phyloP scores from a whole-genome alignment of 2,888 invertebrate species.

The Acleris sparsana region DNA sequence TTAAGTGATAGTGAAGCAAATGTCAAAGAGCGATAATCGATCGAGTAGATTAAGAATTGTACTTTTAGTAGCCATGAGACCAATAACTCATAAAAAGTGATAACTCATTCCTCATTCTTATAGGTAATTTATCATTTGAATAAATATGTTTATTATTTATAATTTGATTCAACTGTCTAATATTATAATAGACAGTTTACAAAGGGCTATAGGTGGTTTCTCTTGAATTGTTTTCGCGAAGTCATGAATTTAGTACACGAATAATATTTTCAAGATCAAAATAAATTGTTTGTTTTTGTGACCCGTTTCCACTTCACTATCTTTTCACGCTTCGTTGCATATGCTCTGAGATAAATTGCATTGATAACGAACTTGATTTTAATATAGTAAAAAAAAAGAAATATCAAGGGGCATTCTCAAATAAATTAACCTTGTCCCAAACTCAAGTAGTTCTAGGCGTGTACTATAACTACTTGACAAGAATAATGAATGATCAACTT shows the following conservation, averaged over 20 bases:
- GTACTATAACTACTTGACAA: too few relatives aligned
- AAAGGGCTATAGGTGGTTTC: not conserved
- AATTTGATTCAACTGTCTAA: not conserved
- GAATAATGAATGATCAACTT: too few relatives aligned
- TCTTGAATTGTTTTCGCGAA: constrained; percentile 8
- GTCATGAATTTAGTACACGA: not conserved
- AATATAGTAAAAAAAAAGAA: too few relatives aligned
- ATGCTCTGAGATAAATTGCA: not conserved
- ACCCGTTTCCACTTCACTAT: constrained; percentile 9
- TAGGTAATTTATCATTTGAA: not conserved
- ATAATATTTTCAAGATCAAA: constrained; percentile 9
- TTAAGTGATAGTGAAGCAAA: constrained; percentile 47
- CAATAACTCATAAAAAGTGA: constrained; percentile 24
- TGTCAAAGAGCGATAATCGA: constrained; percentile 6
- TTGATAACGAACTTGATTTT: not conserved
- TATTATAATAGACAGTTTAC: not conserved
- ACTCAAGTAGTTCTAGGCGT: too few relatives aligned
- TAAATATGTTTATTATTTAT: not conserved
- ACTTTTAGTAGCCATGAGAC: constrained; percentile 39
- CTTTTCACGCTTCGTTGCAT: constrained; percentile 5
- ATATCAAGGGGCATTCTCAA: too few relatives aligned
- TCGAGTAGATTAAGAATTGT: constrained; percentile 28
- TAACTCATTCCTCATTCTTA: constrained; percentile 31
- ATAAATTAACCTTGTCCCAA: too few relatives aligned
- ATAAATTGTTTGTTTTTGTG: constrained; percentile 14